Evolutionary conservation across 2,888 invertebrate species (phyloP).

Genomic region (Steinernema scapterisci): DNA sequence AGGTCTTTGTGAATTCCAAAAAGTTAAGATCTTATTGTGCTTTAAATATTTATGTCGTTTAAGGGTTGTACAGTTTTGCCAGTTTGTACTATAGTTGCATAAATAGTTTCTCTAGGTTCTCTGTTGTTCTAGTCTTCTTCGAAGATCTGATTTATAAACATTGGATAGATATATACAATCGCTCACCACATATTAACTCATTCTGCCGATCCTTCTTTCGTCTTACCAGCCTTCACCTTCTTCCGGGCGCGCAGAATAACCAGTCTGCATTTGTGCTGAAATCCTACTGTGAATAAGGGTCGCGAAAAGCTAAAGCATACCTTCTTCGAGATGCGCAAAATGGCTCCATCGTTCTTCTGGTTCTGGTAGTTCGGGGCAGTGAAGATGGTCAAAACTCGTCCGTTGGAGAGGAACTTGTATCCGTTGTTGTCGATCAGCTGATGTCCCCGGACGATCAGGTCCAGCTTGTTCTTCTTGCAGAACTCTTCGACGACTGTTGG

Average conservation of each 20-base stretch:
- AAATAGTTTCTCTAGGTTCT: too few relatives aligned
- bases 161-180: background rate
- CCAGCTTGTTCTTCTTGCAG: slow-evolving; percentile 70
- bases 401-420: slow-evolving; percentile 50
- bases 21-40: too few relatives aligned
- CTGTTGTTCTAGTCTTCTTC: background rate
- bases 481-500: slow-evolving; percentile 71
- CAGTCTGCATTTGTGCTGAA: background rate
- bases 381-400: slow-evolving; percentile 55
- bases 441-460: slow-evolving; percentile 72
- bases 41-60: too few relatives aligned
- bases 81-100: too few relatives aligned
- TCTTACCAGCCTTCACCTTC: background rate
- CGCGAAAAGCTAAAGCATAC: too few relatives aligned
- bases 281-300: too few relatives aligned
- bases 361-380: slow-evolving; percentile 59
- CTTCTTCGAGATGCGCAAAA: slow-evolving; percentile 42
- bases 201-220: background rate
- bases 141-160: background rate
- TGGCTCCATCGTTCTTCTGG: slow-evolving; percentile 51
- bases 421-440: slow-evolving; percentile 68
- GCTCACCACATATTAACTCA: background rate
- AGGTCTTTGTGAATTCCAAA: too few relatives aligned
- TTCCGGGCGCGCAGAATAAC: background rate
- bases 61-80: too few relatives aligned